A percentile compares a stretch with the other conserved stretches of the same genome.
These are phyloP conservation scores for Lordiphosa fenestrarum DNA, from an alignment of 2,888 invertebrate species.

Conservation along the genomic window DNA sequence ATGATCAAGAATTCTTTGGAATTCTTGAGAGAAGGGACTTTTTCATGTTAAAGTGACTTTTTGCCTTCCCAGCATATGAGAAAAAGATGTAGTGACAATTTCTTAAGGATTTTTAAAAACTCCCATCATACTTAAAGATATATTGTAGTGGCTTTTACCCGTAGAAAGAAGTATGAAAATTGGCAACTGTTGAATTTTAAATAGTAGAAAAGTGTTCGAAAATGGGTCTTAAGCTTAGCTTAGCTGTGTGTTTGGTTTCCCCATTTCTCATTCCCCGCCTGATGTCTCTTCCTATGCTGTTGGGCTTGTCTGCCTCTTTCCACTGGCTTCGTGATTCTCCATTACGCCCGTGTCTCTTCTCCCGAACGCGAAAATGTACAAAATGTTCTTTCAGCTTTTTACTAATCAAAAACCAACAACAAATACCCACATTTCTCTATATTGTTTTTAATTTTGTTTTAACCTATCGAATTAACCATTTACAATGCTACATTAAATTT, in stretches of 20 bases:
- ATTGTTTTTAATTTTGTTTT: constrained; percentile 30
- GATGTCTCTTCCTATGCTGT: background rate
- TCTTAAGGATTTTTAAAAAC: too few relatives aligned
- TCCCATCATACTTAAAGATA: too few relatives aligned
- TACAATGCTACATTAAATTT: constrained; percentile 78
- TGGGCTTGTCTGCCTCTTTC: constrained; percentile 2
- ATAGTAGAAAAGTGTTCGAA: too few relatives aligned
- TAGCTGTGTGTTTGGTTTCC: background rate
- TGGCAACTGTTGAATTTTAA: too few relatives aligned
- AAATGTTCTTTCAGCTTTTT: constrained; percentile 30
- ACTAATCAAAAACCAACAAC: constrained; percentile 1
- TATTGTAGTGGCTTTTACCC: too few relatives aligned
- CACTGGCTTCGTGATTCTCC: constrained; percentile 3
- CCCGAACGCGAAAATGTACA: background rate
- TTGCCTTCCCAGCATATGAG: too few relatives aligned
- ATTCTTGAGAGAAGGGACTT: too few relatives aligned
- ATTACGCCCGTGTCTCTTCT: constrained; percentile 7
- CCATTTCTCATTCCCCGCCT: background rate
- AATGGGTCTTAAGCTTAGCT: too few relatives aligned
- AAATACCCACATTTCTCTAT: constrained; percentile 12
- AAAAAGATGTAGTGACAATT: too few relatives aligned
- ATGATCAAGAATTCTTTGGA: too few relatives aligned
- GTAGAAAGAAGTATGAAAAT: too few relatives aligned
- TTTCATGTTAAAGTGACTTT: too few relatives aligned
- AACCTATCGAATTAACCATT: constrained; percentile 55